Conservation (phyloP, 1,140 invertebrate species). For the Paraescarpia echinospica region DNA sequence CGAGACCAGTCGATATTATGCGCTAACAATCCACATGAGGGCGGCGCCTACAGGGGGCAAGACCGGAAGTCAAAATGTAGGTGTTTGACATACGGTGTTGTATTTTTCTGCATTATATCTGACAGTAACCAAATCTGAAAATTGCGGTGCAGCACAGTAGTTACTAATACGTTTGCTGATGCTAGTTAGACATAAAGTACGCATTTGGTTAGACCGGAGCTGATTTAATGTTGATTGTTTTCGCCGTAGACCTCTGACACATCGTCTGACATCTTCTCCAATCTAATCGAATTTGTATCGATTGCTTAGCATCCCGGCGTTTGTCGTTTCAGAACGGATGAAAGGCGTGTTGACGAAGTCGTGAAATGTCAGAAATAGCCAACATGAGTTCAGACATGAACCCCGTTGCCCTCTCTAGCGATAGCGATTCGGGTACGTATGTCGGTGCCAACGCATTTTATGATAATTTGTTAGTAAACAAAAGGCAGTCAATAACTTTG, state of each 20-base stretch:
- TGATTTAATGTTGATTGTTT: neutral
- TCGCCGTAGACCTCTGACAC: neutral
- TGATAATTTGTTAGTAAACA: neutral
- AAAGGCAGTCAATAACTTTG: too few relatives aligned
- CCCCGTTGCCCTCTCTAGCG: constrained; percentile 46
- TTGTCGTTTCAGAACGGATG: neutral
- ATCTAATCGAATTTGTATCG: neutral
- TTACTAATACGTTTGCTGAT: neutral
- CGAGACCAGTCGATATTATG: neutral
- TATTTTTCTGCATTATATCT: neutral
- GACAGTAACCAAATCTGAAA: neutral
- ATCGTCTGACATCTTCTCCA: neutral
- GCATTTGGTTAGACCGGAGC: neutral
- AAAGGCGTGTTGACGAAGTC: neutral
- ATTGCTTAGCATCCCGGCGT: neutral
- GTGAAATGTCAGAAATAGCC: constrained; percentile 18
- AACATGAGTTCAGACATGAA: constrained; percentile 36
- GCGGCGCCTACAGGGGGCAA: neutral
- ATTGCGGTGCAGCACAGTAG: neutral
- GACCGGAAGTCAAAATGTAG: neutral
- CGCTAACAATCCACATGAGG: neutral
- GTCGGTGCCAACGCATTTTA: neutral
- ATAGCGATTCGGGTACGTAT: constrained; percentile 44
- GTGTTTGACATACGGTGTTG: neutral
- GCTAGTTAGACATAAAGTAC: neutral